Percentiles rank a stretch among this genome's conserved stretches.
These are phyloP conservation scores for Aleiodes alternator DNA, from an alignment of 2,888 invertebrate genomes.

Conservation along the genomic window DNA sequence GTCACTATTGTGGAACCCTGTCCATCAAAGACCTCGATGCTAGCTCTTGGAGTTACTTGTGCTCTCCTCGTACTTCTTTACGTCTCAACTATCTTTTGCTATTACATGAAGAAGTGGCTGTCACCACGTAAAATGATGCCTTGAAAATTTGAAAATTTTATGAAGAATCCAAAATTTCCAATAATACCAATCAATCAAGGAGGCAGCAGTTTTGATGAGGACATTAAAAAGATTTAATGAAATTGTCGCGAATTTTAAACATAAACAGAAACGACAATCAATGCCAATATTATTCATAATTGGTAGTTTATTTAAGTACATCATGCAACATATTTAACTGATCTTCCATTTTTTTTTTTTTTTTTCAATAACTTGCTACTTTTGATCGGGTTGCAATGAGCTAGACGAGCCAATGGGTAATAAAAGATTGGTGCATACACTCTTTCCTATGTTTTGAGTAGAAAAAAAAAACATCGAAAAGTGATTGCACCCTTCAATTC, in stretches of 20 bases:
- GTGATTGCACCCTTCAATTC: conserved; percentile 34
- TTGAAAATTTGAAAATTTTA: conserved; percentile 69
- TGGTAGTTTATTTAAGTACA: conserved; percentile 35
- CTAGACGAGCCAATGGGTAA: conserved; percentile 51
- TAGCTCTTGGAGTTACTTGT: conserved; percentile 93
- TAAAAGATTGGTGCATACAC: conserved; percentile 14
- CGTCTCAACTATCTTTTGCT: conserved; percentile 93
- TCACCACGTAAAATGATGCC: conserved; percentile 89
- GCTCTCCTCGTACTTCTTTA: conserved; percentile 92
- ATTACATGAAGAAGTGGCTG: conserved; percentile 95
- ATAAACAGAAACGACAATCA: conserved; percentile 25
- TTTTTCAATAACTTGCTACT: conserved; percentile 69
- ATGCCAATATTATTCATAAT: not conserved
- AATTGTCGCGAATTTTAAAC: not conserved
- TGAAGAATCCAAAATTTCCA: not conserved
- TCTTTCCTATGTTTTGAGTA: not conserved
- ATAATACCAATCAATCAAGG: conserved; percentile 47
- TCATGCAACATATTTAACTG: conserved; percentile 24
- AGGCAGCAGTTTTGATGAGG: not conserved
- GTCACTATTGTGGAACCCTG: conserved; percentile 94
- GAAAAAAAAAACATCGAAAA: conserved; percentile 11
- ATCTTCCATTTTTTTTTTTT: conserved; percentile 47
- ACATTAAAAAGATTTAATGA: conserved; percentile 15
- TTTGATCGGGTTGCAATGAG: conserved; percentile 74
- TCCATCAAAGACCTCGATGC: conserved; percentile 93